Base-by-base conservation (phyloP, 2,797 vertebrate genomes). In the Hemibagrus guttatus region DNA sequence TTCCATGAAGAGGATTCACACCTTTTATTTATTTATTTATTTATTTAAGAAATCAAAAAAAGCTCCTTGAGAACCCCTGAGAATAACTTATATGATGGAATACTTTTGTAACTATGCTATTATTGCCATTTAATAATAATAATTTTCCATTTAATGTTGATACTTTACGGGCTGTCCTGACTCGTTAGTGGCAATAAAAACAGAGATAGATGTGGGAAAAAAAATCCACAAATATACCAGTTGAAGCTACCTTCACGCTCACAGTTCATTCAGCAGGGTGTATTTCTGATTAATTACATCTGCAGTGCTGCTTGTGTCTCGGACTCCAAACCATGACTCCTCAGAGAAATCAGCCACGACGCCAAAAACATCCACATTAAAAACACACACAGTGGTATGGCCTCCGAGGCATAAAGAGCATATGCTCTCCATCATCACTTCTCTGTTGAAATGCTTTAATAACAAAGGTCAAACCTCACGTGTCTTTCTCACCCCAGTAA, bases 321-420 rank as follows among this genome's bases (percentile, higher is more conserved):
- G 84, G 81, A 85, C 85, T 54, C n/a, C n/a, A 19, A 49, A 56
- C 79, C 28, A 23, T 0, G 3, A 76, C 28, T 84, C 81, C 83
- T 81, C 63, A 5, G 78, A 90, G 85, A 87, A 83, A 49, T 68
- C 64, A 81, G 49, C 58, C 28, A 31, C 71, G 52, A 49, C 83
- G 74, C 89, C 74, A 89, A 90, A 89, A 90, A 85, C 82, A 85
- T 81, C 86, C 69, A 75, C 87, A 87, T 85, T 87, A 39, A 12
- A 79, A 88, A 86, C 42, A 86, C 71, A 49, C 85, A 66, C 68
- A 88, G 59, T 63, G 61, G 59, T 80, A 71, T 0, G 26, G 12
- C 63, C 81, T 84, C 79, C 23, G 28, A 82, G 85, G 86, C 88
- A 86, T 85, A 87, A 59, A 88, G 74, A 84, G 64, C 86, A 85